Conservation (phyloP, 2,797 vertebrate species). For the Gymnothorax reevesii region DNA sequence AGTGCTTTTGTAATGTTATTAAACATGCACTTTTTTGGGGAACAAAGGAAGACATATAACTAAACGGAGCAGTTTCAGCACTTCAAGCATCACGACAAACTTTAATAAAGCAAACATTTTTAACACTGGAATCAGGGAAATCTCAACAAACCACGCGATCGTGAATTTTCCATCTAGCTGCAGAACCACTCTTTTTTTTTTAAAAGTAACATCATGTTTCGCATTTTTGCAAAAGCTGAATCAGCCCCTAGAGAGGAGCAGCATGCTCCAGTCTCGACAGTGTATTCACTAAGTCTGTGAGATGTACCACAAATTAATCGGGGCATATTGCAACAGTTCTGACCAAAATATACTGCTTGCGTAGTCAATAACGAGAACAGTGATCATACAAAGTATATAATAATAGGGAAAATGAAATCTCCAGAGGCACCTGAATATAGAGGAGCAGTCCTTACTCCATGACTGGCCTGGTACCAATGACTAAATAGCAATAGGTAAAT, state of each 20-base stretch:
- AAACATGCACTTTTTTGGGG: background rate
- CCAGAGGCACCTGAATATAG: background rate
- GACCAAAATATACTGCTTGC: background rate
- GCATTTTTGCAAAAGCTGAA: background rate
- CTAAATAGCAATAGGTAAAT: background rate
- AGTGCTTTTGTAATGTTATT: background rate
- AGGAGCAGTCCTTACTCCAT: background rate
- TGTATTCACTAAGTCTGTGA: background rate
- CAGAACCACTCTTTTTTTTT: background rate
- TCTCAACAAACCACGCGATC: background rate
- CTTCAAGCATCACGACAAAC: background rate
- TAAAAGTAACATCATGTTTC: background rate
- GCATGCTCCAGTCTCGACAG: background rate
- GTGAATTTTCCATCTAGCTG: background rate
- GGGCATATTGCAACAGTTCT: background rate
- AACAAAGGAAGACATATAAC: background rate
- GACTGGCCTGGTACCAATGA: background rate
- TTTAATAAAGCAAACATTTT: background rate
- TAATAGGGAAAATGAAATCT: background rate
- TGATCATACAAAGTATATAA: background rate
- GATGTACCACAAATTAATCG: background rate
- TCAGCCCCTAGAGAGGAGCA: background rate
- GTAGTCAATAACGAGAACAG: background rate
- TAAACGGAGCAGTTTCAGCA: background rate
- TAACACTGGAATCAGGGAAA: background rate